Conservation (phyloP, 2,113 vertebrate genomes). For the Elgaria multicarinata region DNA sequence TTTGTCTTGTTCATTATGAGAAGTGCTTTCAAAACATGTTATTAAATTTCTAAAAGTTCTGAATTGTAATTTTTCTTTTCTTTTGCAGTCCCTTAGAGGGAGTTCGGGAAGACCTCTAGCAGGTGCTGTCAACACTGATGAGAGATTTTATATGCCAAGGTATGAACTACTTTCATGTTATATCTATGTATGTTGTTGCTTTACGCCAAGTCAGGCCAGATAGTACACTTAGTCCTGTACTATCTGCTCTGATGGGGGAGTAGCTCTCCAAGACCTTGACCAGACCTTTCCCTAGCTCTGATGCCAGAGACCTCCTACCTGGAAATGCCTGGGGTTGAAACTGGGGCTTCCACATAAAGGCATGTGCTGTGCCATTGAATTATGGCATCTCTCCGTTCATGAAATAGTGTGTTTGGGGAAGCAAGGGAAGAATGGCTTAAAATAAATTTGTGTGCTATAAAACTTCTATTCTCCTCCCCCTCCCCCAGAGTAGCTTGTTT, state of each 20-base stretch:
- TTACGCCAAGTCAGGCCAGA: background rate
- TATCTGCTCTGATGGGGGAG: background rate
- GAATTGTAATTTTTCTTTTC: background rate
- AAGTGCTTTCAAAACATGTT: background rate
- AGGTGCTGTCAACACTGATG: conserved; percentile 70
- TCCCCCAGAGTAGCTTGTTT: background rate
- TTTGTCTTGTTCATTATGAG: background rate
- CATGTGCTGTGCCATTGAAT: background rate
- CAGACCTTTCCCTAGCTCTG: background rate
- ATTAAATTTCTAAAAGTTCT: conserved; percentile 17
- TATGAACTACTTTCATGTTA: conserved; percentile 35
- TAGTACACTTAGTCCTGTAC: background rate
- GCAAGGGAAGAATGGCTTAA: background rate
- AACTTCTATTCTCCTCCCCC: background rate
- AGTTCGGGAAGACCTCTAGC: conserved; percentile 52
- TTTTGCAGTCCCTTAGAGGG: conserved; percentile 42
- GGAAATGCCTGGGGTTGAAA: background rate
- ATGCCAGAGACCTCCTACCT: background rate
- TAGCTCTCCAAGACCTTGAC: too few relatives aligned
- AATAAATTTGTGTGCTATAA: background rate
- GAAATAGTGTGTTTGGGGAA: background rate
- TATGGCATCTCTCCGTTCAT: background rate
- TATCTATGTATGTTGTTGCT: background rate
- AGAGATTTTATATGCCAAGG: conserved; percentile 77
- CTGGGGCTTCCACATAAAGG: background rate